Percentiles rank a stretch among this genome's conserved stretches.
Conservation (phyloP, 2,888 invertebrate species). For the Synergus itoensis region DNA sequence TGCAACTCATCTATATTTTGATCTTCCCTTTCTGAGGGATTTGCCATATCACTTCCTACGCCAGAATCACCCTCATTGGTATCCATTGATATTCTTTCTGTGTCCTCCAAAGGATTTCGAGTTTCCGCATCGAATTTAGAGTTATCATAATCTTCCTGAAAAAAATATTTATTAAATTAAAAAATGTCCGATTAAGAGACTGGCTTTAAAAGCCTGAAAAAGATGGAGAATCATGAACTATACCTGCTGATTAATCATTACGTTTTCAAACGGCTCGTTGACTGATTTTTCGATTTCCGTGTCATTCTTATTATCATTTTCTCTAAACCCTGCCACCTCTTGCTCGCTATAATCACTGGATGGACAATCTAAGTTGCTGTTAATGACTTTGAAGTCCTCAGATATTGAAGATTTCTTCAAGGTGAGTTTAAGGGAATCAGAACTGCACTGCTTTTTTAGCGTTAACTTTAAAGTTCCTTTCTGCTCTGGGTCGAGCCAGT, state of each 20-base stretch:
- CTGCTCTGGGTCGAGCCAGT: conserved; percentile 69
- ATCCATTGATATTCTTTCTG: conserved; percentile 70
- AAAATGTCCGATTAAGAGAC: not conserved
- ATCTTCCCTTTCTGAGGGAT: conserved; percentile 74
- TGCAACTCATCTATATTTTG: conserved; percentile 73
- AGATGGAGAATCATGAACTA: not conserved
- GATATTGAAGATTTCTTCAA: conserved; percentile 71
- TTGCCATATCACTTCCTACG: conserved; percentile 76
- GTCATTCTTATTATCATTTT: conserved; percentile 69
- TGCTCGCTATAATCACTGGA: conserved; percentile 54
- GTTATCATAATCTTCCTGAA: conserved; percentile 66
- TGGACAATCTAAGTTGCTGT: conserved; percentile 59
- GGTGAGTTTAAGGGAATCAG: conserved; percentile 69
- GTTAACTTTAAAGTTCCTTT: conserved; percentile 72
- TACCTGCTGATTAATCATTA: conserved; percentile 74
- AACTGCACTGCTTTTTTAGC: conserved; percentile 68
- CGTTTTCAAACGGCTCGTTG: conserved; percentile 70
- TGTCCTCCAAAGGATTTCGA: conserved; percentile 69
- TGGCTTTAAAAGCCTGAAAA: not conserved
- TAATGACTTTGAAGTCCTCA: conserved; percentile 71
- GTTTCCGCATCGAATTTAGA: conserved; percentile 66
- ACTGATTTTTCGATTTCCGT: conserved; percentile 65
- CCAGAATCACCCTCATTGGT: conserved; percentile 75
- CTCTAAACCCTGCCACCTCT: conserved; percentile 70
- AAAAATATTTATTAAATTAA: conserved; percentile 6